phyloP scores from a whole-genome alignment of 2,888 invertebrate species.

The Myopa testacea region DNA sequence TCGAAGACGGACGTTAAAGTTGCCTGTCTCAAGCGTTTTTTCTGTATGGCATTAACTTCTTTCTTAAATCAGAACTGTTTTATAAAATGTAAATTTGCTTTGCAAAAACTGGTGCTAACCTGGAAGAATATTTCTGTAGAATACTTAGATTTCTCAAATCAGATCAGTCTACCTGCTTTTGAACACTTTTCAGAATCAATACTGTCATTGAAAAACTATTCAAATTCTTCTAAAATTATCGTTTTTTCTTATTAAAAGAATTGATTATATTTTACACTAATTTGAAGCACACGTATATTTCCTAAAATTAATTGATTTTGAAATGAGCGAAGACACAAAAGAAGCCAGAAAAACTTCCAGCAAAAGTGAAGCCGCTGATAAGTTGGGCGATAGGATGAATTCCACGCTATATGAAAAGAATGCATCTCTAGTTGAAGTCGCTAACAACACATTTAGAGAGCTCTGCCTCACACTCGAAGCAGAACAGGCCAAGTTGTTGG shows the following conservation, averaged over 20 bases:
- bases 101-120: no score
- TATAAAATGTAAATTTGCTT: no score
- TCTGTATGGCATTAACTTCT: no score
- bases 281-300: neutral
- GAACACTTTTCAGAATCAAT: no score
- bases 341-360: neutral
- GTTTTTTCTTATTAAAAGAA: neutral
- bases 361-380: conserved; percentile 4
- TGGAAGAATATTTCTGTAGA: no score
- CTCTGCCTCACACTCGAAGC: conserved; percentile 51
- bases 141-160: neutral
- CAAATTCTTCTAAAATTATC: conserved; percentile 24
- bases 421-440: conserved; percentile 45
- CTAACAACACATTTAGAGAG: conserved; percentile 51
- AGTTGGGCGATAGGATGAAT: neutral
- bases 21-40: no score
- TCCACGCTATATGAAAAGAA: conserved; percentile 43
- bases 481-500: conserved; percentile 51
- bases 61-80: no score
- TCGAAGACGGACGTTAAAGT: no score
- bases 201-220: conserved; percentile 12
- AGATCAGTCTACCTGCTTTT: neutral
- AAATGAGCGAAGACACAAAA: conserved; percentile 14
- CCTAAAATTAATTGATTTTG: neutral
- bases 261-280: neutral